phyloP scores from a whole-genome alignment of 2,797 vertebrate species.

The Perdix hodgsoniae region DNA sequence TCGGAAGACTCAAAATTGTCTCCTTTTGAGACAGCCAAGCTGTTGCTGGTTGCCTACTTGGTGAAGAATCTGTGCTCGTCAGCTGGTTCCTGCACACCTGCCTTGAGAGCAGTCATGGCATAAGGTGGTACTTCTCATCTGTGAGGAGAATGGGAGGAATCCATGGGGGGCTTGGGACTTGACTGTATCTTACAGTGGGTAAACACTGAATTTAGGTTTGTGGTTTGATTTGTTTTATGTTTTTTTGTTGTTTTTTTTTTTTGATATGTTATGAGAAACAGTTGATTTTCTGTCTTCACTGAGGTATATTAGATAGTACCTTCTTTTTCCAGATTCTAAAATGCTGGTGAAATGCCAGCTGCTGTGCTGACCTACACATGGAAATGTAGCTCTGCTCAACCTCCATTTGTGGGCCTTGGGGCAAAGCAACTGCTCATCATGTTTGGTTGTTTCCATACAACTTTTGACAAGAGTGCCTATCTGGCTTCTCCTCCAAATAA shows the following conservation, averaged over 20 bases:
- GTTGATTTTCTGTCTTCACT: not conserved
- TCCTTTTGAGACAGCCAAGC: too few relatives aligned
- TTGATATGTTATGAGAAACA: not conserved
- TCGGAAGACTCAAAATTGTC: not conserved
- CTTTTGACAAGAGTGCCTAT: accelerated
- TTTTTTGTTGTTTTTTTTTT: too few relatives aligned
- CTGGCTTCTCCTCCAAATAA: too few relatives aligned
- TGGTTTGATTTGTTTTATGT: not conserved
- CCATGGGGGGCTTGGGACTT: not conserved
- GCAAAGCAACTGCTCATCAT: not conserved
- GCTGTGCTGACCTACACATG: accelerated
- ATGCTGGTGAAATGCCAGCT: not conserved
- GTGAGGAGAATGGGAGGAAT: not conserved
- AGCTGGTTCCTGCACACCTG: accelerated
- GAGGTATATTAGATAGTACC: not conserved
- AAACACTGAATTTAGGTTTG: not conserved
- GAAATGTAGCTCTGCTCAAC: not conserved
- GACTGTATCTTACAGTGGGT: not conserved
- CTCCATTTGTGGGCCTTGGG: not conserved
- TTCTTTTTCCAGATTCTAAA: not conserved
- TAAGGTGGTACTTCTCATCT: too few relatives aligned
- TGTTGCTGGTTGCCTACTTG: not conserved
- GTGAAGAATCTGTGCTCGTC: not conserved
- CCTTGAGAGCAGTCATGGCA: accelerated
- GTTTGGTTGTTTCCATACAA: not conserved